Conservation (phyloP, 2,113 vertebrate species). For the Labeo rohita region DNA sequence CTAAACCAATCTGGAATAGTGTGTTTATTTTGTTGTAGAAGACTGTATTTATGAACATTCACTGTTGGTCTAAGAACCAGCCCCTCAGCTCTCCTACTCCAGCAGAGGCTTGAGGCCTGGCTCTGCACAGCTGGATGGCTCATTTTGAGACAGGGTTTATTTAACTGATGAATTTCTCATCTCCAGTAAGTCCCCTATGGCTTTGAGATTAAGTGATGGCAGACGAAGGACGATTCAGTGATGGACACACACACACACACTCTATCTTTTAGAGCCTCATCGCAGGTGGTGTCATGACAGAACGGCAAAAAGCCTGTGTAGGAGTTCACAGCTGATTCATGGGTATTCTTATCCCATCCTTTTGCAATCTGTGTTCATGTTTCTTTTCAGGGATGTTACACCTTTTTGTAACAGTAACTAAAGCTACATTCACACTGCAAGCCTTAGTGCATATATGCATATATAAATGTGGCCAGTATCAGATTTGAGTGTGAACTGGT, state of each 20-base stretch:
- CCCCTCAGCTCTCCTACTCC: neutral
- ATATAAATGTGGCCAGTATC: neutral
- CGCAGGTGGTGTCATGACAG: conserved; percentile 31
- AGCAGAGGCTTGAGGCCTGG: neutral
- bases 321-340: conserved; percentile 39
- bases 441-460: neutral
- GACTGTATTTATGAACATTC: conserved; percentile 30
- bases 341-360: conserved; percentile 17
- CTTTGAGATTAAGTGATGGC: conserved; percentile 25
- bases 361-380: conserved; percentile 13
- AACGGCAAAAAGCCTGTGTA: conserved; percentile 1
- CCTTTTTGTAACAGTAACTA: conserved; percentile 23
- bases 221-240: neutral
- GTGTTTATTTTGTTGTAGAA: neutral
- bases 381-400: conserved; percentile 3
- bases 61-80: neutral
- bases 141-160: conserved; percentile 29
- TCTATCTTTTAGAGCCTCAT: neutral
- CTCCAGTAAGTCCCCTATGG: neutral
- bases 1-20: neutral
- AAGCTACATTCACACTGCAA: neutral
- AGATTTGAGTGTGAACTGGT: neutral
- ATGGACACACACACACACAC: conserved; percentile 15
- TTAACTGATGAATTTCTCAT: conserved; percentile 39
- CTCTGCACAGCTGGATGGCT: conserved; percentile 28